Evolutionary conservation across 1,140 invertebrate species (phyloP).

Genomic region (Hycleus phaleratus): DNA sequence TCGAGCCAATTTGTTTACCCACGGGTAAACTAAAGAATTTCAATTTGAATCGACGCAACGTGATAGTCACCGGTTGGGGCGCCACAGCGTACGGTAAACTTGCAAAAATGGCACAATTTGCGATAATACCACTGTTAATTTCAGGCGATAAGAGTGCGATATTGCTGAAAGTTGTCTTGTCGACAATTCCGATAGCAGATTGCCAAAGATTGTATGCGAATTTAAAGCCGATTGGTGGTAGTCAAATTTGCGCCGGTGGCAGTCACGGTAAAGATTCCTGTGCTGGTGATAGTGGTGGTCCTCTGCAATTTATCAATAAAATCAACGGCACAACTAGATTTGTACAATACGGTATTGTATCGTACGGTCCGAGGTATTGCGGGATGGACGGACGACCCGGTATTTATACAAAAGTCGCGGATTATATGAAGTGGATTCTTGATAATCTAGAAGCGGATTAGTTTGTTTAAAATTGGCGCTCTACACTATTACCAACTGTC

Average conservation of each 20-base stretch:
- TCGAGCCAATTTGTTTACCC: constrained; percentile 51
- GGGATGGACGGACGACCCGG: constrained; percentile 37
- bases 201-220: constrained; percentile 22
- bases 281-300: constrained; percentile 53
- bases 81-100: constrained; percentile 43
- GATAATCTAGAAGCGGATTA: constrained; percentile 19
- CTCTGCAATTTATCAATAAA: constrained; percentile 41
- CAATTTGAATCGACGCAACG: constrained; percentile 28
- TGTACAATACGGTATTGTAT: constrained; percentile 35
- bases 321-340: constrained; percentile 21
- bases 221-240: constrained; percentile 14
- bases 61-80: constrained; percentile 51
- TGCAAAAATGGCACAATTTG: neutral
- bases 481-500: too few species aligned
- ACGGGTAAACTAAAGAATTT: constrained; percentile 31
- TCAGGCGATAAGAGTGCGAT: constrained; percentile 34
- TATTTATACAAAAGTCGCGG: constrained; percentile 27
- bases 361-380: constrained; percentile 45
- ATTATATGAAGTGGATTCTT: constrained; percentile 33
- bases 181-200: constrained; percentile 38
- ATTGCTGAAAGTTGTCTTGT: constrained; percentile 45
- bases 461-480: too few species aligned
- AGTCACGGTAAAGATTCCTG: constrained; percentile 44
- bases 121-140: neutral
- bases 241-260: constrained; percentile 46